A percentile compares a stretch with the other conserved stretches of the same genome.
These are phyloP conservation scores for Ectemnius lituratus DNA, from an alignment of 2,888 invertebrate species.

Conservation along the genomic window DNA sequence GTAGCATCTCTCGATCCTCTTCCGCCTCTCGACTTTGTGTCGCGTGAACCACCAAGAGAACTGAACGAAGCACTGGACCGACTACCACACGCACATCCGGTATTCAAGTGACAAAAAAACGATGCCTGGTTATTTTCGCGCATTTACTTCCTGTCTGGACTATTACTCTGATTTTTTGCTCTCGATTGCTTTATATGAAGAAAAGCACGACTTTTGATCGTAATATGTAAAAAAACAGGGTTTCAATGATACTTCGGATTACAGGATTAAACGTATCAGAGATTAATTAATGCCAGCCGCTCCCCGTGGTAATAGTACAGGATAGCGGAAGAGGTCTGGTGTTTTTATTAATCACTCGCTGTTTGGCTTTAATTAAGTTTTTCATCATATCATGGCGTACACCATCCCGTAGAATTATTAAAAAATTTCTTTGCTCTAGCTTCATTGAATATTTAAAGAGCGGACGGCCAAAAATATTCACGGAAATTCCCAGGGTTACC, in stretches of 20 bases:
- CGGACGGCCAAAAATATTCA: not conserved
- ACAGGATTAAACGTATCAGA: too few species aligned
- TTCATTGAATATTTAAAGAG: not conserved
- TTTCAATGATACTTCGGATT: too few species aligned
- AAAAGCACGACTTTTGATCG: too few species aligned
- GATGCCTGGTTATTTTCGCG: not conserved
- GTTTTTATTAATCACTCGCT: too few species aligned
- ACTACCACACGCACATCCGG: not conserved
- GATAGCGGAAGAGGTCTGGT: too few species aligned
- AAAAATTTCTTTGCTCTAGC: constrained; percentile 7
- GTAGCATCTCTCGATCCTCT: constrained; percentile 36
- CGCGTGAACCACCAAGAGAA: not conserved
- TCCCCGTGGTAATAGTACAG: too few species aligned
- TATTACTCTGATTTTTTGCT: not conserved
- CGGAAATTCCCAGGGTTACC: too few species aligned
- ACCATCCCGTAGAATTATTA: too few species aligned
- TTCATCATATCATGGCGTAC: too few species aligned
- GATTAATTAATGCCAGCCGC: too few species aligned
- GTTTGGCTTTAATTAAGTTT: too few species aligned
- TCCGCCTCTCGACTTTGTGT: constrained; percentile 11
- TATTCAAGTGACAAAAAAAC: not conserved
- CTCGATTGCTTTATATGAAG: not conserved
- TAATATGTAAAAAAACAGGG: too few species aligned
- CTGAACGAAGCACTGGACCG: not conserved
- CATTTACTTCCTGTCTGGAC: not conserved